Percentiles rank a stretch among this genome's conserved stretches.
Evolutionary conservation across 2,797 vertebrate genomes (phyloP).

Genomic region (Lepus oiostolus): DNA sequence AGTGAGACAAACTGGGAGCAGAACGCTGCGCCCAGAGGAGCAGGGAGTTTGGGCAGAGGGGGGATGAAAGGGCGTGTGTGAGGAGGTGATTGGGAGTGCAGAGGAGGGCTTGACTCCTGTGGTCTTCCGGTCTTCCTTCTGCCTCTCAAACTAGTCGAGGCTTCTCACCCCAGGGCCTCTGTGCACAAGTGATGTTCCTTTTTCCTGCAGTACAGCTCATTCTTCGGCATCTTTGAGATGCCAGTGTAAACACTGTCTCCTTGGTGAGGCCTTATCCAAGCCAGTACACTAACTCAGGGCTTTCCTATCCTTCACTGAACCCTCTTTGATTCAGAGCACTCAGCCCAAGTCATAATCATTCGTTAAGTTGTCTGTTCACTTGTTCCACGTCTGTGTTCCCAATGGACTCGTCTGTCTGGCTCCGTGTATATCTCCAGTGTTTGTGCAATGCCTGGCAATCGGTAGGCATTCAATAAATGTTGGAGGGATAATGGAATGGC

Average conservation of each 20-base stretch:
- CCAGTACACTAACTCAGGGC: neutral
- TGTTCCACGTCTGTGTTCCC: neutral
- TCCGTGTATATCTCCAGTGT: neutral
- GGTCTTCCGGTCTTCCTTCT: neutral
- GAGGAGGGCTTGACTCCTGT: neutral
- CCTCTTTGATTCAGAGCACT: neutral
- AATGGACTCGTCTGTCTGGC: neutral
- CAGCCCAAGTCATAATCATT: neutral
- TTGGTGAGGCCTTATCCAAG: neutral
- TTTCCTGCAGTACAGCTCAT: neutral
- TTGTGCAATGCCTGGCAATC: neutral
- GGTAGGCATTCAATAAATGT: neutral
- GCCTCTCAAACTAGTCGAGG: neutral
- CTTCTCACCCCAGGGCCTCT: neutral
- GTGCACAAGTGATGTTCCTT: neutral
- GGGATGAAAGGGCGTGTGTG: neutral
- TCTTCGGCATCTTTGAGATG: neutral
- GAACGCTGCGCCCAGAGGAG: neutral
- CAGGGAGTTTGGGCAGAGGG: neutral
- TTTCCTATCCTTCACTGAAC: neutral
- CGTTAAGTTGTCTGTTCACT: neutral
- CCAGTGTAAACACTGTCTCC: neutral
- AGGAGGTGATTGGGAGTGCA: neutral
- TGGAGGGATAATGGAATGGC: neutral
- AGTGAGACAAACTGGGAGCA: neutral